A percentile compares a stretch with the other conserved stretches of the same genome.
Evolutionary conservation across 2,113 vertebrate species (phyloP).

Genomic region (Stigmatopora argus): DNA sequence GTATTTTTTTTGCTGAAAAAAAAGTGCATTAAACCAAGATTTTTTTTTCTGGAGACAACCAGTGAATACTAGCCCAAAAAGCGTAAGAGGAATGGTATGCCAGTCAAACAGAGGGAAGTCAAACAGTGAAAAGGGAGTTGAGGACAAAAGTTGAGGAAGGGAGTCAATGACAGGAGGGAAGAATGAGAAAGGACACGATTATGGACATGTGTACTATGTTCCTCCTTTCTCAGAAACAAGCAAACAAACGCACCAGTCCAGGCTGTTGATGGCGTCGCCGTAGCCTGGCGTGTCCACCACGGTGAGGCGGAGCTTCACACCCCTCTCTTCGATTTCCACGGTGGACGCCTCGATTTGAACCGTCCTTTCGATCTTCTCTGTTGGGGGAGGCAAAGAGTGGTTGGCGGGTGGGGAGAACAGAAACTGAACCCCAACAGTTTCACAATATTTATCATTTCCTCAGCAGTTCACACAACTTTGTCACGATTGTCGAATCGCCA

Average conservation of each 20-base stretch:
- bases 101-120: constrained; percentile 15
- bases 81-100: constrained; percentile 6
- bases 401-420: not conserved
- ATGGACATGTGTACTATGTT: constrained; percentile 10
- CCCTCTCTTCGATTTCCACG: constrained; percentile 89
- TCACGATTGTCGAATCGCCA: not conserved
- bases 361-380: constrained; percentile 90
- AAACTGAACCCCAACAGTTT: not conserved
- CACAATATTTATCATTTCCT: not conserved
- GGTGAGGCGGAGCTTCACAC: constrained; percentile 88
- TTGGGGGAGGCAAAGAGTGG: constrained; percentile 11
- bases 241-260: constrained; percentile 79
- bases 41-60: not conserved
- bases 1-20: too few relatives aligned
- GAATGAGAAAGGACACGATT: constrained; percentile 13
- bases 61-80: not conserved
- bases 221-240: constrained; percentile 3
- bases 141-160: constrained; percentile 19
- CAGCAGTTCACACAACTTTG: not conserved
- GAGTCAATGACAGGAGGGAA: constrained; percentile 20
- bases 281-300: constrained; percentile 91
- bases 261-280: constrained; percentile 90
- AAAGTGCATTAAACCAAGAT: too few relatives aligned
- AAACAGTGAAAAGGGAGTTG: constrained; percentile 24
- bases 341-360: constrained; percentile 92